A percentile compares a stretch with the other conserved stretches of the same genome.
These are phyloP conservation scores for Choloepus hoffmanni DNA, from an alignment of 2,113 vertebrate species.

Conservation along the genomic window DNA sequence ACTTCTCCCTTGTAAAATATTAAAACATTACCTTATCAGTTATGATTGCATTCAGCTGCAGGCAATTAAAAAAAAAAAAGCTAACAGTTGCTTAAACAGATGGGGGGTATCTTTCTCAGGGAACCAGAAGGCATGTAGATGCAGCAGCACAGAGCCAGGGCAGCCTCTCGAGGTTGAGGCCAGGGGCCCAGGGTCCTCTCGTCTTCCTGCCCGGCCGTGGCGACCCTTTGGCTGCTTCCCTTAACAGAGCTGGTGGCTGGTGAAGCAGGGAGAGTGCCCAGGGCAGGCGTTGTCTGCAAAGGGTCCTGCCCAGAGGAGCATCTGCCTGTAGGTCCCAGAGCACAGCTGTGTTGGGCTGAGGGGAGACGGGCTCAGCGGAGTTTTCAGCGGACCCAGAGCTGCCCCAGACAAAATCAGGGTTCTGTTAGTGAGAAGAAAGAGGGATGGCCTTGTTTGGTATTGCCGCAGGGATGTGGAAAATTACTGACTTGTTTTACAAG, in stretches of 20 bases:
- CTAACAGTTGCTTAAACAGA: constrained; percentile 73
- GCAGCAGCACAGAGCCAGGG: not conserved
- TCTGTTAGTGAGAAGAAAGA: not conserved
- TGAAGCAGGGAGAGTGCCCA: not conserved
- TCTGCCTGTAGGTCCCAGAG: not conserved
- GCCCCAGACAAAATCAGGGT: constrained; percentile 12
- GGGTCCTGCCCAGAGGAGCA: not conserved
- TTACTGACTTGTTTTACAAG: constrained; percentile 41
- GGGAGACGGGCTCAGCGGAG: not conserved
- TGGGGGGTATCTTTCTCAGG: constrained; percentile 58
- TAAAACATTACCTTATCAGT: constrained; percentile 80
- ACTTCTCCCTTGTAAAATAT: constrained; percentile 80
- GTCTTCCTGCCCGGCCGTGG: not conserved
- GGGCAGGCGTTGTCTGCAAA: not conserved
- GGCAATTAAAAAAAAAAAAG: constrained; percentile 76
- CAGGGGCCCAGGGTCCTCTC: not conserved
- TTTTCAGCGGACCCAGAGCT: not conserved
- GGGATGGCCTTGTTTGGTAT: not conserved
- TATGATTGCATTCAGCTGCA: constrained; percentile 82
- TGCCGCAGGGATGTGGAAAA: not conserved
- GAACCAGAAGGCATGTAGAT: constrained; percentile 59
- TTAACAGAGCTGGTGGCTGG: not conserved
- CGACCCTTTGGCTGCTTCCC: not conserved
- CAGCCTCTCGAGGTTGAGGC: not conserved
- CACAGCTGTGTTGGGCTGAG: not conserved